A percentile compares a stretch with the other conserved stretches of the same genome.
Conservation (phyloP, 2,797 vertebrate species). For the Serranus cabrilla region DNA sequence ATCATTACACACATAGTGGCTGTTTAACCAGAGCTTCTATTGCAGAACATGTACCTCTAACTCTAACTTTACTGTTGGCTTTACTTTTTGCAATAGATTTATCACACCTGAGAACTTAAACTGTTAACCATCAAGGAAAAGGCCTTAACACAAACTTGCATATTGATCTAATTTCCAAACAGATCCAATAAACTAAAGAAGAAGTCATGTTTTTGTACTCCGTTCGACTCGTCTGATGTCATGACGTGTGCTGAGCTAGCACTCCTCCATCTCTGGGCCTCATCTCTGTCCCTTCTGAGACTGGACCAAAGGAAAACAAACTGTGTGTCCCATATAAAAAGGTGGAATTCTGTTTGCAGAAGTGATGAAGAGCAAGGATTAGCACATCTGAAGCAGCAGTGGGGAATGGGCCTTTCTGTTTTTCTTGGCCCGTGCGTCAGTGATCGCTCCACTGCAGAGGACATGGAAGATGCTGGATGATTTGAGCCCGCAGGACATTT, state of each 20-base stretch:
- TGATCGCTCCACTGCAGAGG: constrained; percentile 56
- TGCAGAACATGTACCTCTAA: neutral
- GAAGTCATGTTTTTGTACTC: constrained; percentile 19
- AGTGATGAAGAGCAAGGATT: constrained; percentile 77
- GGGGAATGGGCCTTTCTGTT: constrained; percentile 70
- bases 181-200: constrained; percentile 6
- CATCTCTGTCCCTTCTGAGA: constrained; percentile 70
- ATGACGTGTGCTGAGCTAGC: constrained; percentile 64
- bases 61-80: neutral
- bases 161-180: constrained; percentile 14
- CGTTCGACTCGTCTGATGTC: constrained; percentile 50
- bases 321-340: constrained; percentile 68
- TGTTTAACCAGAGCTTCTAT: neutral
- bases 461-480: constrained; percentile 50
- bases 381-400: constrained; percentile 78
- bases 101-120: neutral
- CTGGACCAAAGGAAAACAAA: constrained; percentile 73
- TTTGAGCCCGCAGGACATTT: constrained; percentile 52
- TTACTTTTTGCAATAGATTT: neutral
- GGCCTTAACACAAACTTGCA: neutral
- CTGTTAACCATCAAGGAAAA: constrained; percentile 1
- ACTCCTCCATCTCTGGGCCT: constrained; percentile 62
- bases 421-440: constrained; percentile 76
- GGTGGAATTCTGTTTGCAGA: constrained; percentile 85
- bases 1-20: neutral